These are phyloP conservation scores for Circaetus gallicus DNA, from an alignment of 2,113 vertebrate species.

Conservation along the genomic window DNA sequence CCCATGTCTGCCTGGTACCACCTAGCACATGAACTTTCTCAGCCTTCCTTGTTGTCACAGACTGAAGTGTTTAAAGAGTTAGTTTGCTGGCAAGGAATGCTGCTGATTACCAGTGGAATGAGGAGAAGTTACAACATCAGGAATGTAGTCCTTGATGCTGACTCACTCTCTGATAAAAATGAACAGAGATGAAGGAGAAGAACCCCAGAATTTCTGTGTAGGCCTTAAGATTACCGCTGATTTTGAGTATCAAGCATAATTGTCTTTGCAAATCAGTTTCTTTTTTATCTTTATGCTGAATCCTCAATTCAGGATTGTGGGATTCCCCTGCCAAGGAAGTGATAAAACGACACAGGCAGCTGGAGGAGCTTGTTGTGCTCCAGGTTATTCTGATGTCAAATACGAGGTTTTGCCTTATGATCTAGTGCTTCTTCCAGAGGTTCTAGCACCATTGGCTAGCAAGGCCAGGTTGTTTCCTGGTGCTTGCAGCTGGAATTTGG, in stretches of 20 bases:
- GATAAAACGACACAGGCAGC: background rate
- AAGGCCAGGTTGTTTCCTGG: background rate
- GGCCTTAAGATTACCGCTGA: background rate
- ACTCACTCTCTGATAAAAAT: conserved; percentile 49
- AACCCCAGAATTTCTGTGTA: background rate
- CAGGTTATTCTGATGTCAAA: background rate
- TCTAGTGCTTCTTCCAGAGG: background rate
- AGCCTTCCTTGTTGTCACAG: background rate
- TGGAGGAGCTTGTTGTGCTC: background rate
- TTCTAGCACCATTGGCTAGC: background rate
- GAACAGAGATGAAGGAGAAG: background rate
- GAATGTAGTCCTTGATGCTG: conserved; percentile 10
- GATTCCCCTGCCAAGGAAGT: background rate
- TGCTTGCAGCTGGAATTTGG: background rate
- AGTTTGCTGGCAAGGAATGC: conserved; percentile 52
- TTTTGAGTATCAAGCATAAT: background rate
- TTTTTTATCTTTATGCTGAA: background rate
- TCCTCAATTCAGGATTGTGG: background rate
- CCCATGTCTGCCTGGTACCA: conserved; percentile 71
- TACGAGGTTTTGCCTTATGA: background rate
- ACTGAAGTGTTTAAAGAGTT: conserved; percentile 6
- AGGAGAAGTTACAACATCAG: conserved; percentile 17
- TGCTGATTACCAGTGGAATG: conserved; percentile 45
- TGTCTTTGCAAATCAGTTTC: background rate
- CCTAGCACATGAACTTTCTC: conserved; percentile 48